Base-by-base conservation (phyloP, 2,888 invertebrate genomes). In the Scaptomyza polygonia region DNA sequence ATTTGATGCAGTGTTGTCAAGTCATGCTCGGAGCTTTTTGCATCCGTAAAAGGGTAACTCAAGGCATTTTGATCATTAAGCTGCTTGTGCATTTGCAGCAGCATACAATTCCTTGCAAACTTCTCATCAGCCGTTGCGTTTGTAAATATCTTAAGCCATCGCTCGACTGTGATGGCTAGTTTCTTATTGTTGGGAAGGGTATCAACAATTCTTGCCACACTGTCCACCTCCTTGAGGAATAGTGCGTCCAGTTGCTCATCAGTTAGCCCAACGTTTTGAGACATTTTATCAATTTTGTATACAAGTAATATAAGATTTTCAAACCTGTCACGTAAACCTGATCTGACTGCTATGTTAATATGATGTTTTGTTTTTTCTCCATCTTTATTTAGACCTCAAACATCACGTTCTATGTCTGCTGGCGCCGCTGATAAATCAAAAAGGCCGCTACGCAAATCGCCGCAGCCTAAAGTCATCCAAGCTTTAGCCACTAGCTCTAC, bases 361-460 rank as follows among this genome's bases (percentile, higher is more conserved):
- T 51, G 45, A 21, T 47, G n/a, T 16, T 3, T 3, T 16, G 9
- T 9, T 57, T 12, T 16, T 9, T 42, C 1, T 6, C 2, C 7
- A 39, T 39, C 39, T n/a, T 8, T 5, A 2, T 14, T 21, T 27
- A 91, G 91, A 51, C 89, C 90, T 0, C 91, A 91, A 81, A 90
- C 91, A 51, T 89, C 90, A 21, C 89, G 91, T 49, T 90, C 90
- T 1, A 71, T 91, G 68, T 90, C 91, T 2, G 88, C 88, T 4
- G 90, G 90, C 4, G 89, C 89, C 8, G 89, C 89, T n/a, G 89
- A 90, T 47, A 81, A 86, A 48, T 74, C 85, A 1, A 83, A 74
- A 32, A 77, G 85, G 29, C 69, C 71, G 12, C 72, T 62, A 25
- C 76, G 79, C n/a, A 79, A 85, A 43, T 77, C 79, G 12, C 62